Conservation (phyloP, 53 echinoderm and acorn worm species). For the Arbacia lixula region DNA sequence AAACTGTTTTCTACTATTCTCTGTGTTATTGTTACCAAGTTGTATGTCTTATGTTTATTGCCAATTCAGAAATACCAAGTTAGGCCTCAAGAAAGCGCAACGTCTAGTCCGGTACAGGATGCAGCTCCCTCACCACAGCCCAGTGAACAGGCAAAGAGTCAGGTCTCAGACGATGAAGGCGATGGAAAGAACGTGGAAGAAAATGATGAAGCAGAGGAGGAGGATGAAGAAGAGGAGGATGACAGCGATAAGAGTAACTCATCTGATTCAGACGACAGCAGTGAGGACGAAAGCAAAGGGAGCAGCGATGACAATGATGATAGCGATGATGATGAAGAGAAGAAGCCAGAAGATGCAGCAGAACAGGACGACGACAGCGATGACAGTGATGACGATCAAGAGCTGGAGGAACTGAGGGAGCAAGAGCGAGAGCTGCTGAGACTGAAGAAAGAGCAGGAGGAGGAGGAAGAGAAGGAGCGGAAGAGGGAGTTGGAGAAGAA, state of each 20-base stretch:
- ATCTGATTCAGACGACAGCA: background rate
- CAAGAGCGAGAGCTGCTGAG: background rate
- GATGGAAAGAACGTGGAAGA: constrained; percentile 27
- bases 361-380: background rate
- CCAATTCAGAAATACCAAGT: constrained; percentile 49
- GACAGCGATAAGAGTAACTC: constrained; percentile 9
- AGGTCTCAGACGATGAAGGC: constrained; percentile 38
- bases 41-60: too few relatives aligned
- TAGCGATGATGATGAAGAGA: constrained; percentile 28
- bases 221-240: constrained; percentile 27
- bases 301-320: background rate
- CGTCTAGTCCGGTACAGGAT: constrained; percentile 10
- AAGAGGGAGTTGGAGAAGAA: constrained; percentile 32
- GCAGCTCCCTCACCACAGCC: constrained; percentile 17
- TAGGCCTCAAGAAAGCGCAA: constrained; percentile 9
- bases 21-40: too few relatives aligned
- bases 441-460: background rate
- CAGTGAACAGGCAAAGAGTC: constrained; percentile 46
- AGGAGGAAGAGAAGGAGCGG: background rate
- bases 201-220: background rate
- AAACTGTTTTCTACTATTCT: too few relatives aligned
- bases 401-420: background rate
- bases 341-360: background rate
- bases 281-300: constrained; percentile 14
- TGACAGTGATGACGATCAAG: background rate